Base-by-base conservation (phyloP, 2,113 vertebrate genomes). In the Antigone vipio region DNA sequence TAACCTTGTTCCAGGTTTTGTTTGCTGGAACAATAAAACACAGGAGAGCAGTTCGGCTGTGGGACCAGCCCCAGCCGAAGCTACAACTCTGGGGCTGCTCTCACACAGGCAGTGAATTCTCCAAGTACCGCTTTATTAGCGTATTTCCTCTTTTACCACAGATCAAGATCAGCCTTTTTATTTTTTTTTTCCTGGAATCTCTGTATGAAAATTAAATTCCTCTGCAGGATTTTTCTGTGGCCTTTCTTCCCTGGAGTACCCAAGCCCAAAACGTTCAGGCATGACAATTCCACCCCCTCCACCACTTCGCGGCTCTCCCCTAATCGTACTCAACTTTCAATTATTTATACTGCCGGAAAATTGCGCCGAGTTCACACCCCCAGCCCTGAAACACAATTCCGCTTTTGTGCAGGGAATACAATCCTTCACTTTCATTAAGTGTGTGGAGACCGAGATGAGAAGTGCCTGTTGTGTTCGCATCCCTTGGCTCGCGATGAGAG, bases 361-460 rank as follows among this genome's bases (percentile, higher is more conserved):
- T 93, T 6, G 55, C n/a, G 23, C 0, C 5, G 89, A 75, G 95
- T 96, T 97, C 89, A 82, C 96, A 85, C 96, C 93, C 94, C 93
- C 85, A 49, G 80, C 87, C 91, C 88, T 8, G 81, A 95, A 89
- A 95, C 89, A 97, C 96, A 97, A 96, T 96, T 96, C 96, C 0
- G 23, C 94, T 97, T 97, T 96, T 98, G 96, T 97, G 60, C 15
- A 1, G 84, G 91, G 93, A 95, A 75, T 34, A 95, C 94, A 96
- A 96, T 96, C 96, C 96, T 97, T 97, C 96, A 97, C 96, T 97
- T 97, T 96, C 90, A 95, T 92, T 85, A 92, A 96, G 96, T 82
- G 92, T 94, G 86, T 0, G 5, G 93, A 90, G 95, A 96, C 73
- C 10, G 29, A 89, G 96, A 97, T 95, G 95, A 97, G 96, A 95